These are phyloP conservation scores for Meriones psammophilus DNA, from an alignment of 2,797 vertebrate genomes.

Conservation along the genomic window DNA sequence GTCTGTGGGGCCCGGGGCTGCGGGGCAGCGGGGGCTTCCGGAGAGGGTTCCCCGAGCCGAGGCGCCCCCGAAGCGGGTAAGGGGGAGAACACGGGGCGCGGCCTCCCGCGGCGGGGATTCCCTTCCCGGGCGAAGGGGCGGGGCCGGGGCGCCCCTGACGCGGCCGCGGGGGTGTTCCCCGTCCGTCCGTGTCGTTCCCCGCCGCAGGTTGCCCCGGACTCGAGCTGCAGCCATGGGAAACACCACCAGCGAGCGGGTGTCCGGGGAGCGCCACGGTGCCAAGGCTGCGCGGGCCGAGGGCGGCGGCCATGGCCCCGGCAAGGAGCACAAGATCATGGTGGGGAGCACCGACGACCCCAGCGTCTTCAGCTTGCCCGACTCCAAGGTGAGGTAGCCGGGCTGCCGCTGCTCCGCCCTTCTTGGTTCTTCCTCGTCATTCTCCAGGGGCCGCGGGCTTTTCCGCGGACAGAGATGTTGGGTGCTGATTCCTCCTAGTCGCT, in stretches of 20 bases:
- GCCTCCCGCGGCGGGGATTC: conserved; percentile 64
- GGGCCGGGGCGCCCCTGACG: conserved; percentile 62
- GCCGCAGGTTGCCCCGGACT: conserved; percentile 52
- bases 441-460: background rate
- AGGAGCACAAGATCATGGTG: conserved; percentile 97
- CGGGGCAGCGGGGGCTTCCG: background rate
- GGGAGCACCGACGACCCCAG: conserved; percentile 97
- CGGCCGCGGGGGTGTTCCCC: conserved; percentile 36
- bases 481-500: background rate
- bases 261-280: conserved; percentile 93
- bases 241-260: conserved; percentile 94
- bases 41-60: background rate
- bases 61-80: background rate
- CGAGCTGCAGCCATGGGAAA: conserved; percentile 93
- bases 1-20: background rate
- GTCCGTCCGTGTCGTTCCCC: background rate
- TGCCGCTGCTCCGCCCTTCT: background rate
- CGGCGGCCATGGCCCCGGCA: conserved; percentile 87
- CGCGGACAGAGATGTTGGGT: background rate
- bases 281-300: conserved; percentile 94
- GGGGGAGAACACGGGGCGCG: background rate
- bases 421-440: background rate
- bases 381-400: conserved; percentile 90
- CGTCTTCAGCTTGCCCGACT: conserved; percentile 95
- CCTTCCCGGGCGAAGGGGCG: conserved; percentile 59